Percentiles rank a stretch among this genome's conserved stretches.
Conservation (phyloP, 2,888 invertebrate species). For the Nomada fucata region DNA sequence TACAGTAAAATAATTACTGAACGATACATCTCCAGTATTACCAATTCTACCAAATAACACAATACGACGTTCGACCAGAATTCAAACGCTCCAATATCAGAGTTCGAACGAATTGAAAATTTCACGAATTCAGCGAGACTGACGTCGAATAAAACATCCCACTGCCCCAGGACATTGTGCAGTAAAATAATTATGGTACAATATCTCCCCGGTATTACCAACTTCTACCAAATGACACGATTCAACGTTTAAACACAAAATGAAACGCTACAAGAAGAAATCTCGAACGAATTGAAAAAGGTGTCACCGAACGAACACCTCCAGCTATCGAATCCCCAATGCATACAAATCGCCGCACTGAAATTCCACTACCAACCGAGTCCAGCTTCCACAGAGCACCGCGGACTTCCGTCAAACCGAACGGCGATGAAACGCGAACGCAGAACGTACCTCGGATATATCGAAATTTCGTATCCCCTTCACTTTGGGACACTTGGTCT, state of each 20-base stretch:
- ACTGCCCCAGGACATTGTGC: not conserved
- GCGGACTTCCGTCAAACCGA: not conserved
- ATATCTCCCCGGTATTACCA: not conserved
- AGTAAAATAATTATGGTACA: not conserved
- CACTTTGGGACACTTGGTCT: constrained; percentile 90
- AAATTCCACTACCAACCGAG: not conserved
- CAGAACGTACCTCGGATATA: constrained; percentile 87
- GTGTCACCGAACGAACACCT: too few species aligned
- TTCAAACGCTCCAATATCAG: not conserved
- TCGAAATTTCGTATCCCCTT: constrained; percentile 92
- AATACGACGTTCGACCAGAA: not conserved
- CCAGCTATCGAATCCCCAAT: too few species aligned
- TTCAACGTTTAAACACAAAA: not conserved
- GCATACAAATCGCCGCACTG: not conserved
- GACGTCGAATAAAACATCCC: not conserved
- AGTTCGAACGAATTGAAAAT: too few species aligned
- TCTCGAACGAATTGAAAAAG: too few species aligned
- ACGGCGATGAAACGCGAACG: too few species aligned
- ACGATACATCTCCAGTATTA: not conserved
- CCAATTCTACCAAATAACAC: not conserved
- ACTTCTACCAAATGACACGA: not conserved
- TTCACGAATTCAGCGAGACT: not conserved
- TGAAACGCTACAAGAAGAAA: not conserved
- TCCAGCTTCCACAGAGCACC: not conserved
- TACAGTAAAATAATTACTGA: not conserved